Evolutionary conservation across 2,797 vertebrate species (phyloP).

Genomic region (Poecilia wingei): DNA sequence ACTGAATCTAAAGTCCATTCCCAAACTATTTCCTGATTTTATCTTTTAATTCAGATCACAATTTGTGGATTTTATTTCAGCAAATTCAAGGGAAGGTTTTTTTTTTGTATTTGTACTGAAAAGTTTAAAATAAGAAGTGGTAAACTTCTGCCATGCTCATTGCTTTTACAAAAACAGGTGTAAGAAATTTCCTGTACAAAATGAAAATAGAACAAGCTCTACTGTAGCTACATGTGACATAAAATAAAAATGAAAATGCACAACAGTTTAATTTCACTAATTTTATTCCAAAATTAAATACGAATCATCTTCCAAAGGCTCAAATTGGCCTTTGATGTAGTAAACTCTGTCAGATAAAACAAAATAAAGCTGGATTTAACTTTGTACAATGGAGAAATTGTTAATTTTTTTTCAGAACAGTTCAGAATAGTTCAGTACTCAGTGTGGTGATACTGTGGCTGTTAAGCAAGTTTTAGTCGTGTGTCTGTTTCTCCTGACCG

Average conservation of each 20-base stretch:
- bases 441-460: not conserved
- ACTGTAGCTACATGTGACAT: not conserved
- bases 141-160: not conserved
- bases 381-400: not conserved
- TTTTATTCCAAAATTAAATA: too few relatives aligned
- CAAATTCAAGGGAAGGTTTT: too few relatives aligned
- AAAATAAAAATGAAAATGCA: not conserved
- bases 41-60: not conserved
- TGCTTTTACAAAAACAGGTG: not conserved
- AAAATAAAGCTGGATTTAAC: not conserved
- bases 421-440: not conserved
- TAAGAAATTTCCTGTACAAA: not conserved
- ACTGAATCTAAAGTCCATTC: not conserved
- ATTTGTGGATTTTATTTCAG: not conserved
- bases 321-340: not conserved
- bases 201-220: not conserved
- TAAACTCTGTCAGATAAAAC: not conserved
- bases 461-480: not conserved
- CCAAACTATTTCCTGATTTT: not conserved
- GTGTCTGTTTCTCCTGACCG: not conserved
- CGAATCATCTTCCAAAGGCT: not conserved
- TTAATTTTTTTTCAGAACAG: not conserved
- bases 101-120: too few relatives aligned
- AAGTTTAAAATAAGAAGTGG: not conserved
- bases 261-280: not conserved